Evolutionary conservation across 2,888 invertebrate species (phyloP), one percentile per base, ranked within the genome.

Genomic region (Diadegma fenestrale): DNA sequence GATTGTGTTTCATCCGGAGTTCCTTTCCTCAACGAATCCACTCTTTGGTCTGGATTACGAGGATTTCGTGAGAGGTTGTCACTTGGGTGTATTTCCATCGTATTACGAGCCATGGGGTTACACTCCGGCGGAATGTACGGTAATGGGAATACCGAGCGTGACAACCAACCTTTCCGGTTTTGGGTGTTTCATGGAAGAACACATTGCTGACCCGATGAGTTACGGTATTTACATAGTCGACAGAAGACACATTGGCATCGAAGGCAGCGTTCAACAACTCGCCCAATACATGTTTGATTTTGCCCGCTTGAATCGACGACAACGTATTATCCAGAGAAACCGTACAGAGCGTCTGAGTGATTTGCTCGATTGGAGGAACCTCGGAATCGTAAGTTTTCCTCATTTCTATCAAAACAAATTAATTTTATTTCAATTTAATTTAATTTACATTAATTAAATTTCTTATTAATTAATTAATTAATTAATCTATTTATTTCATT

Each of bases 21-120:
- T 99, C 94, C 95, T 99, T 12, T 98, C 98, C 1, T 98, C 99
- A 0, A 99, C 99, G 0, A 99, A 99, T 94, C 99, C 99, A 0
- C 95, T 99, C 0, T 98, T 99, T 94, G 99, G 99, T 0, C 94
- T 99, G 90, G 99, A 99, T 91, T 99, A 99, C 93, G 99, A 99
- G 93, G 99, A 99, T 93, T 99, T 99, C 94, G 99, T 99, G 0
- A 96, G 99, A 37, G 99, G 99, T 6, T 99, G 99, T 90, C 99
- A 99, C 94, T 95, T 99, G 89, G 99, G 99, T 0, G 99, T 99
- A 22, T 99, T 99, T 94, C 99, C 99, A 0, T 99, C 99, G 0
- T 99, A 99, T 94, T 99, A 99, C 94, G 99, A 99, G 93, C 99
- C 99, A 0, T 99, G 99, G 99, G 99, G 99, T 0, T 99, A 99